Conservation (phyloP, 1,140 invertebrate species). For the Drosophila nebulosa region DNA sequence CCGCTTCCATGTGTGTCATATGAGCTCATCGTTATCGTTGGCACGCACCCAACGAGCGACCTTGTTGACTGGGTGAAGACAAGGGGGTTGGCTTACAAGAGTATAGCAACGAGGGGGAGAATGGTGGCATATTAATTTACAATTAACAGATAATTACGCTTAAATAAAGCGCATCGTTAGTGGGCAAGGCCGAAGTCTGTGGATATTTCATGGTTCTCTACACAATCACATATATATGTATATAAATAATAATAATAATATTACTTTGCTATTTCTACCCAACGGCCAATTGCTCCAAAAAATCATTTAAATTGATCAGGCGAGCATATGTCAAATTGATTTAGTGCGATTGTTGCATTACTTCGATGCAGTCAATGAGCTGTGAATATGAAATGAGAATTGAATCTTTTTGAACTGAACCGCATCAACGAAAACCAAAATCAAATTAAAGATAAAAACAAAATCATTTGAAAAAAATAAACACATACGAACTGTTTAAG, state of each 20-base stretch:
- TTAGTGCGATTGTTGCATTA: conserved; percentile 48
- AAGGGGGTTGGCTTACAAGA: conserved; percentile 2
- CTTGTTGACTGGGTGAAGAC: conserved; percentile 36
- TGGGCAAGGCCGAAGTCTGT: conserved; percentile 1
- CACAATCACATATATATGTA: no score
- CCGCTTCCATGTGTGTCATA: conserved; percentile 34
- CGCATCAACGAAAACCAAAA: conserved; percentile 52
- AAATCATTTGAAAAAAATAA: background rate
- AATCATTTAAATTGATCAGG: conserved; percentile 19
- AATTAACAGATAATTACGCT: conserved; percentile 64
- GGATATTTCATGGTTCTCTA: background rate
- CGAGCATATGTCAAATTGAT: conserved; percentile 69
- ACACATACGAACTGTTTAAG: background rate
- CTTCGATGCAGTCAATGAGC: conserved; percentile 48
- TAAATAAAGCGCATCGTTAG: conserved; percentile 22
- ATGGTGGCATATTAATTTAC: conserved; percentile 54
- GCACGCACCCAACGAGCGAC: conserved; percentile 63
- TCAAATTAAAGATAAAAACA: conserved; percentile 15
- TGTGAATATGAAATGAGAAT: conserved; percentile 44
- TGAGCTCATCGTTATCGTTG: conserved; percentile 54
- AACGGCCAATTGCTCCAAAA: conserved; percentile 17
- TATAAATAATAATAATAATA: background rate
- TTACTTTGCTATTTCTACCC: background rate
- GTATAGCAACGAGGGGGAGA: conserved; percentile 18
- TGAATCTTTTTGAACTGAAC: conserved; percentile 61